phyloP scores from a whole-genome alignment of 2,113 vertebrate genomes.

The Mobula birostris region DNA sequence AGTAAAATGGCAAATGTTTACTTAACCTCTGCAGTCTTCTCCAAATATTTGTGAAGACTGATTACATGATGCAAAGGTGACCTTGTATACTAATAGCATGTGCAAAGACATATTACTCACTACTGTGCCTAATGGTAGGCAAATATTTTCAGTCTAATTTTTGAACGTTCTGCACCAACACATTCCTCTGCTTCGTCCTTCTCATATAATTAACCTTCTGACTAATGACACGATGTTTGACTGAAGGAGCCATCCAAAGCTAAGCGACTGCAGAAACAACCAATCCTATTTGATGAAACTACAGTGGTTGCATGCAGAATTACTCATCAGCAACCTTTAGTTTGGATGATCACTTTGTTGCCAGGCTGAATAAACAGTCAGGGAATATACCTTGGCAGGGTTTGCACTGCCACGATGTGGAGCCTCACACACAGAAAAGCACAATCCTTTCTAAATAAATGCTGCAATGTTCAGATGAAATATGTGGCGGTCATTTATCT shows the following conservation, averaged over 20 bases:
- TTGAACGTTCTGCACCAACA: constrained; percentile 36
- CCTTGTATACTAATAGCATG: constrained; percentile 35
- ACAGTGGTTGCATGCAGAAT: neutral
- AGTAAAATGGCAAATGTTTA: constrained; percentile 36
- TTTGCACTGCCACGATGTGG: neutral
- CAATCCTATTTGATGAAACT: constrained; percentile 23
- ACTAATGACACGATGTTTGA: constrained; percentile 37
- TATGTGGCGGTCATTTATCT: neutral
- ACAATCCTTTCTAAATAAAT: neutral
- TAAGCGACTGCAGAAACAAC: constrained; percentile 15
- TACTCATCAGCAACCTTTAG: neutral
- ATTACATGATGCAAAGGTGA: constrained; percentile 37
- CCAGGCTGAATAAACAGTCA: neutral
- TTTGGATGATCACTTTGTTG: neutral
- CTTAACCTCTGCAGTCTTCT: constrained; percentile 26
- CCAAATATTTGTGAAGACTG: constrained; percentile 35
- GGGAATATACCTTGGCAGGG: neutral
- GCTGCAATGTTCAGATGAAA: neutral
- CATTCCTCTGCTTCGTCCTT: constrained; percentile 30
- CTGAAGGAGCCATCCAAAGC: constrained; percentile 25
- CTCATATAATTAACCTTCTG: constrained; percentile 37
- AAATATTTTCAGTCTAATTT: constrained; percentile 38
- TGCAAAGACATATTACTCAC: constrained; percentile 36
- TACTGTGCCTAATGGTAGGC: constrained; percentile 28
- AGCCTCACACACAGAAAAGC: neutral